phyloP scores from a whole-genome alignment of 2,797 vertebrate species.

The Sebastes taczanowskii region DNA sequence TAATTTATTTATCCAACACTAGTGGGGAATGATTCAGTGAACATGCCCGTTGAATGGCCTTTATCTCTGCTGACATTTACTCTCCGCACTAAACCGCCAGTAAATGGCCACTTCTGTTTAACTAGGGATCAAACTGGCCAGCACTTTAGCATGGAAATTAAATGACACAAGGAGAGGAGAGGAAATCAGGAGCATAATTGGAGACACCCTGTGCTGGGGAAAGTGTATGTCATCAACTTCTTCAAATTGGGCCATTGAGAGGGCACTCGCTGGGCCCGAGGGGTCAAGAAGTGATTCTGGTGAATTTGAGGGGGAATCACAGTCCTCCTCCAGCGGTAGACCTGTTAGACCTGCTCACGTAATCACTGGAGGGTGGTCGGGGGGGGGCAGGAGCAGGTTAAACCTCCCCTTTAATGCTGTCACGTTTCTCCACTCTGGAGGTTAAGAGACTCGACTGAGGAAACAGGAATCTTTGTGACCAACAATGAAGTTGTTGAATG shows the following conservation, averaged over 20 bases:
- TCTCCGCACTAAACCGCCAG: slow-evolving; percentile 57
- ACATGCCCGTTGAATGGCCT: slow-evolving; percentile 39
- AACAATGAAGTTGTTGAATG: slow-evolving; percentile 2
- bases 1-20: slow-evolving; percentile 12
- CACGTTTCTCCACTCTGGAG: slow-evolving; percentile 48
- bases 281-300: slow-evolving; percentile 78
- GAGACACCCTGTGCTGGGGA: slow-evolving; percentile 65
- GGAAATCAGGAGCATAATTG: slow-evolving; percentile 69
- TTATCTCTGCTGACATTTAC: slow-evolving; percentile 72
- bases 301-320: slow-evolving; percentile 61
- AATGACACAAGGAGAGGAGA: slow-evolving; percentile 61
- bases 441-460: slow-evolving; percentile 35
- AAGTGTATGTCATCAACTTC: slow-evolving; percentile 79
- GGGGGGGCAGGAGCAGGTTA: slow-evolving; percentile 49
- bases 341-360: slow-evolving; percentile 55
- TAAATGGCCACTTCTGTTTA: slow-evolving; percentile 79
- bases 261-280: slow-evolving; percentile 49
- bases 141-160: slow-evolving; percentile 74
- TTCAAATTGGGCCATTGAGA: slow-evolving; percentile 72
- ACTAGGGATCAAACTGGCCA: slow-evolving; percentile 80
- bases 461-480: slow-evolving; percentile 17
- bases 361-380: slow-evolving; percentile 2
- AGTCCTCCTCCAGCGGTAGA: slow-evolving; percentile 55
- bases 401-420: slow-evolving; percentile 53
- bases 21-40: slow-evolving; percentile 32